phyloP scores from a whole-genome alignment of 2,888 invertebrate genomes.

The Oxytorus armatus region DNA sequence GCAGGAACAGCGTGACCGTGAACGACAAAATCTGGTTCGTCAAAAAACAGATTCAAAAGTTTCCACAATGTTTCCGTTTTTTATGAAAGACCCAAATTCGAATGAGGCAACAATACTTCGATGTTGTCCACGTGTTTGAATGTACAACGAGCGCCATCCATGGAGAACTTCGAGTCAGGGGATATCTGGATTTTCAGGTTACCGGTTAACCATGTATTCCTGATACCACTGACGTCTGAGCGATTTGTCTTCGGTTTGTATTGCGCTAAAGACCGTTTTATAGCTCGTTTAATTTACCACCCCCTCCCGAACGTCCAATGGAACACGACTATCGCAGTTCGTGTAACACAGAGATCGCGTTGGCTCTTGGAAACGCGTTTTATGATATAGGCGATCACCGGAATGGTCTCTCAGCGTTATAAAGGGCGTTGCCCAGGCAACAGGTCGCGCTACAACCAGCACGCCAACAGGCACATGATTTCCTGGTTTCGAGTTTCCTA shows the following conservation, averaged over 20 bases:
- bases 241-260: constrained; percentile 79
- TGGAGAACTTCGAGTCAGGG: constrained; percentile 27
- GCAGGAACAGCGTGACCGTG: too few species aligned
- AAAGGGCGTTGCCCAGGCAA: constrained; percentile 61
- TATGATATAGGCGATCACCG: constrained; percentile 16
- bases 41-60: too few species aligned
- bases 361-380: constrained; percentile 31
- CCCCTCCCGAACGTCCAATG: constrained; percentile 64
- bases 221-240: constrained; percentile 78
- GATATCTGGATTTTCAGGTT: constrained; percentile 42
- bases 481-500: constrained; percentile 78
- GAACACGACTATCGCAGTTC: not conserved
- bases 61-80: too few species aligned
- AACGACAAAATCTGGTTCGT: too few species aligned
- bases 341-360: constrained; percentile 17
- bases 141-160: not conserved
- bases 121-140: too few species aligned
- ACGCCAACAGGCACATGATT: constrained; percentile 73
- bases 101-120: not conserved
- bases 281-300: constrained; percentile 73
- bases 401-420: constrained; percentile 20
- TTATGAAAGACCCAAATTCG: too few species aligned
- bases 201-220: constrained; percentile 71
- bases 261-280: constrained; percentile 73
- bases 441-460: constrained; percentile 59